phyloP scores from a whole-genome alignment of 2,113 vertebrate genomes.

The Colinus virginianus region DNA sequence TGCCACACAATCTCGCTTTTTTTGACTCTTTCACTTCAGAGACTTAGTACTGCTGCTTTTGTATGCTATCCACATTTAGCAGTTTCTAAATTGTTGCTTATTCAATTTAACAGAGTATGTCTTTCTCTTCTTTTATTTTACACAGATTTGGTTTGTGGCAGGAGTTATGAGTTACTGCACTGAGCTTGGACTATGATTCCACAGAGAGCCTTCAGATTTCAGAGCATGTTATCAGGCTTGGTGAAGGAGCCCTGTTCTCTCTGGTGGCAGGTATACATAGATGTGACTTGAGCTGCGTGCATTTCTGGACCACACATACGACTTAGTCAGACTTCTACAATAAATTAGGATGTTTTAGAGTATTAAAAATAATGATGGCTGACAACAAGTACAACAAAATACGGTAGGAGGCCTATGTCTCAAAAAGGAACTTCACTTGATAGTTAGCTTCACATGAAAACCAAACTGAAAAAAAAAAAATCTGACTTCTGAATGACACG shows the following conservation, averaged over 20 bases:
- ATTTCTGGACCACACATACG: slow-evolving; percentile 4
- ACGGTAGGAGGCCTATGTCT: neutral
- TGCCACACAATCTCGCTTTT: neutral
- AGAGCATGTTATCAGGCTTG: neutral
- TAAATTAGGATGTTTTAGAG: neutral
- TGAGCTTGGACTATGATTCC: neutral
- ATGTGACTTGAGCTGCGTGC: neutral
- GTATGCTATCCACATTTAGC: neutral
- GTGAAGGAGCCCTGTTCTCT: neutral
- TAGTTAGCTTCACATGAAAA: neutral
- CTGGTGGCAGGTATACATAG: slow-evolving; percentile 19
- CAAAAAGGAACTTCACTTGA: neutral
- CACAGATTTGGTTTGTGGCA: neutral
- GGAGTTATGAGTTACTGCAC: neutral
- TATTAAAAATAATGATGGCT: neutral
- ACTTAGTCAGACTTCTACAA: slow-evolving; percentile 8
- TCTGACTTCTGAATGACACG: neutral
- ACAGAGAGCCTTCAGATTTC: neutral
- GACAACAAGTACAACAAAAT: neutral
- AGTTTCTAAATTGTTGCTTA: slow-evolving; percentile 14
- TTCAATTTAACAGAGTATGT: neutral
- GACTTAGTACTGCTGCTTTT: neutral
- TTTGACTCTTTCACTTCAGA: neutral
- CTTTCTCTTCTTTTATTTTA: neutral
- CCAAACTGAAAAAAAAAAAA: neutral